phyloP scores from a whole-genome alignment of 1,140 invertebrate species.

The Melipona quadrifasciata region DNA sequence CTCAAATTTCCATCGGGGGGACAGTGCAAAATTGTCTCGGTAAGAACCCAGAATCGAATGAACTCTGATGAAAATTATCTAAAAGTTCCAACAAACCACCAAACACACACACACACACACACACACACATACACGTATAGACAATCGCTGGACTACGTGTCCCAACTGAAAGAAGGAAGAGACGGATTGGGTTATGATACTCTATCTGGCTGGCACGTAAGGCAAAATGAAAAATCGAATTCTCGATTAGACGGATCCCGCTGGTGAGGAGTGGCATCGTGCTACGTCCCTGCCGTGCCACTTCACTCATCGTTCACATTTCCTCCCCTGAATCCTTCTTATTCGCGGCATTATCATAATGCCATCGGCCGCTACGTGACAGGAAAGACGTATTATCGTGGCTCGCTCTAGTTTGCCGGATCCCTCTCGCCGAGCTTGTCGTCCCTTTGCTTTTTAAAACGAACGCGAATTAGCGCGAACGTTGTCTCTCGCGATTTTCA shows the following conservation, averaged over 20 bases:
- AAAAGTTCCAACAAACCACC: no score
- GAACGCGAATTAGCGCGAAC: slow-evolving; percentile 69
- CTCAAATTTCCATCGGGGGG: no score
- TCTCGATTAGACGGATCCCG: slow-evolving; percentile 66
- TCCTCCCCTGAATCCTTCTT: slow-evolving; percentile 73
- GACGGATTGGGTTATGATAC: background rate
- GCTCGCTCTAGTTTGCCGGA: slow-evolving; percentile 65
- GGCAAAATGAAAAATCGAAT: slow-evolving; percentile 68
- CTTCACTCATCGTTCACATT: slow-evolving; percentile 75
- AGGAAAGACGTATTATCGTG: slow-evolving; percentile 78
- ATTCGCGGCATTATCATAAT: slow-evolving; percentile 78
- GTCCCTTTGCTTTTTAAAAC: slow-evolving; percentile 60
- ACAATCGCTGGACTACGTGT: background rate
- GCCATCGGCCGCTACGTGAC: slow-evolving; percentile 77
- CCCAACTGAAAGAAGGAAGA: background rate
- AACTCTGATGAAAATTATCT: background rate
- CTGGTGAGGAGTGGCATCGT: background rate
- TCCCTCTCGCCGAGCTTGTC: slow-evolving; percentile 63
- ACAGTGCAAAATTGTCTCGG: no score
- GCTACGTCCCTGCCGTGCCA: slow-evolving; percentile 61
- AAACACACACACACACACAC: background rate
- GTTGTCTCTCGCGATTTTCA: background rate
- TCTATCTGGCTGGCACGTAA: slow-evolving; percentile 5
- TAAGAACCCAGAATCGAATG: background rate
- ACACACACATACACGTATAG: background rate